Percentiles rank a stretch among this genome's conserved stretches.
Conservation (phyloP, 2,888 invertebrate species). For the Limnephilus auricula region DNA sequence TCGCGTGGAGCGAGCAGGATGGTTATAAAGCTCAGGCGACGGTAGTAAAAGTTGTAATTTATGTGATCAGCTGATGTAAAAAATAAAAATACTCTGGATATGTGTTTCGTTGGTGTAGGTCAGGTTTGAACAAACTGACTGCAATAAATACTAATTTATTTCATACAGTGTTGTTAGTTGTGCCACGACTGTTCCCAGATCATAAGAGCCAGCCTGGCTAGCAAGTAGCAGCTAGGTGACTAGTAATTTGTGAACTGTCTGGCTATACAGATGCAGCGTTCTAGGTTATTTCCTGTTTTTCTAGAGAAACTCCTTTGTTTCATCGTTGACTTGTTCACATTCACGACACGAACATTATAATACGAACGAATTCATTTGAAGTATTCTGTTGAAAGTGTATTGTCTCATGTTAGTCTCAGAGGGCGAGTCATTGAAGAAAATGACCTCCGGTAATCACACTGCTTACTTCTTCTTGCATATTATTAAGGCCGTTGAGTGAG, state of each 20-base stretch:
- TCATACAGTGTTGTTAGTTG: slow-evolving; percentile 24
- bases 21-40: slow-evolving; percentile 59
- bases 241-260: slow-evolving; percentile 25
- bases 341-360: neutral
- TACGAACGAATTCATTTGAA: neutral
- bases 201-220: slow-evolving; percentile 11
- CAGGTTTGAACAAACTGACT: slow-evolving; percentile 67
- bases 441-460: neutral
- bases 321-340: neutral
- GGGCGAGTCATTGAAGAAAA: neutral
- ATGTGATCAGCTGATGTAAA: slow-evolving; percentile 66
- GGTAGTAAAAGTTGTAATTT: slow-evolving; percentile 69
- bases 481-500: neutral
- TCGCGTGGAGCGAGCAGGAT: slow-evolving; percentile 52
- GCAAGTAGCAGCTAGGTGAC: neutral
- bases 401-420: neutral
- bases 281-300: neutral
- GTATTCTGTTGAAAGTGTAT: neutral
- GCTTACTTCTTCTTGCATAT: neutral
- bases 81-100: slow-evolving; percentile 51
- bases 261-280: neutral
- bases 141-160: slow-evolving; percentile 61
- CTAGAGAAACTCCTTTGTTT: neutral
- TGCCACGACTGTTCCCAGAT: slow-evolving; percentile 46
- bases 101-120: slow-evolving; percentile 54